These are phyloP conservation scores for Notothenia rossii DNA, from an alignment of 2,113 vertebrate species.

Conservation along the genomic window DNA sequence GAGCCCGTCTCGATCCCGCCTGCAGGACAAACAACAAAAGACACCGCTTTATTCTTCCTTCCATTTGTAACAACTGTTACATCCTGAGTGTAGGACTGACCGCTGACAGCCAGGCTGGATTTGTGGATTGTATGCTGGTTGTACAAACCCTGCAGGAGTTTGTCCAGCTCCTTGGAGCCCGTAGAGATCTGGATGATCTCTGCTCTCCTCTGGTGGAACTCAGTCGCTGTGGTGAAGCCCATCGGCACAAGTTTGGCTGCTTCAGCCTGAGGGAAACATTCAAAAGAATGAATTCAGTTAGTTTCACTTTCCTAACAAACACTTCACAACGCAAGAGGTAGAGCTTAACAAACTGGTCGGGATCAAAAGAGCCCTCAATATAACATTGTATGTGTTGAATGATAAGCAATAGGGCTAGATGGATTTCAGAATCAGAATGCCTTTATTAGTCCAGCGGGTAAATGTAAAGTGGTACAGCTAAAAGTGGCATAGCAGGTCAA, in stretches of 20 bases:
- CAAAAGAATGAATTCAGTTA: background rate
- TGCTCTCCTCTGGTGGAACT: slow-evolving; percentile 95
- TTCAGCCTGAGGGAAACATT: slow-evolving; percentile 83
- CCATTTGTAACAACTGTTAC: background rate
- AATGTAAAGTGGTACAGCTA: no score
- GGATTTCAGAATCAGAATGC: no score
- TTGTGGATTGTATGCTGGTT: background rate
- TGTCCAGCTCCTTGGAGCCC: slow-evolving; percentile 97
- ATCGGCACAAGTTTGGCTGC: slow-evolving; percentile 96
- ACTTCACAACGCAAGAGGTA: background rate
- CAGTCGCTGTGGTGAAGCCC: slow-evolving; percentile 98
- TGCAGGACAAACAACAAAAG: slow-evolving; percentile 61
- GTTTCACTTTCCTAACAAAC: background rate
- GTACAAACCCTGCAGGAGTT: slow-evolving; percentile 90
- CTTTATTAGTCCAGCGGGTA: no score
- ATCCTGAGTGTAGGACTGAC: background rate
- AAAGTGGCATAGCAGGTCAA: no score
- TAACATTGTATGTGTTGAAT: background rate
- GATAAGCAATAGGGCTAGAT: background rate
- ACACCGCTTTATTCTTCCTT: background rate
- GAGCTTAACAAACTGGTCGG: background rate
- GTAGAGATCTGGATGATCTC: slow-evolving; percentile 99
- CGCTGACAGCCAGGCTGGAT: background rate
- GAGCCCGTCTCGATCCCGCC: slow-evolving; percentile 98
- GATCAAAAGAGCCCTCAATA: background rate